Evolutionary conservation across 2,888 invertebrate genomes (phyloP), one percentile per base, ranked within the genome.

Genomic region (Synergus itoensis): DNA sequence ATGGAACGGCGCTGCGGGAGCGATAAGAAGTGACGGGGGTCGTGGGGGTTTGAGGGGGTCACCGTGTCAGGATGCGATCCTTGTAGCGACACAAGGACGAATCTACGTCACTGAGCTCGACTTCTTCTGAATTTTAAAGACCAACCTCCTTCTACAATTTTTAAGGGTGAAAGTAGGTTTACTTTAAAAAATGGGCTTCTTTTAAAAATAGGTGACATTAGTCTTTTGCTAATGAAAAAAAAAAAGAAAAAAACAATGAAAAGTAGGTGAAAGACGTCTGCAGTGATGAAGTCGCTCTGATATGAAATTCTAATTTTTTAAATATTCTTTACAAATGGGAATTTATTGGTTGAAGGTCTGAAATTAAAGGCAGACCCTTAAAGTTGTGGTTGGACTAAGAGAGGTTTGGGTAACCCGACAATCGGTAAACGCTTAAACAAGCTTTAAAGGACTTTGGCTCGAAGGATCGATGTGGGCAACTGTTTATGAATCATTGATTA

Each of bases 371-470:
- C 7, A 12, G 1, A 7, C 11, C 14, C 12, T 21, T 62, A 11
- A 28, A 28, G 28, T 28, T 62, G 62, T 5, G 62, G n/a, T 0
- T 18, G 0, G 57, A 9, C 18, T 18, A 57, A n/a, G n/a, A 45
- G 45, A 57, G 41, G 67, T 14, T 67, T 14, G 8, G 11, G 45
- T 14, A 41, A 41, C 1, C 11, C 14, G 12, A 41, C 65, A 18
- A 43, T 89, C 84, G 84, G 89, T 91, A 90, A 90, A 90, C 88
- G 88, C 87, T 87, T 87, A 90, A 90, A 91, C 89, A 87, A 91
- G 90, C 90, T 90, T 86, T 86, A 91, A 90, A 87, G 89, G 88
- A 90, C 90, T 90, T 83, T 86, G 83, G 82, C 79, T 85, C 80
- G 83, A 84, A 86, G 88, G 85, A 86, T 84, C 82, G 79, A 81